Evolutionary conservation across 2,888 invertebrate species (phyloP).

Genomic region (Lymantria dispar): DNA sequence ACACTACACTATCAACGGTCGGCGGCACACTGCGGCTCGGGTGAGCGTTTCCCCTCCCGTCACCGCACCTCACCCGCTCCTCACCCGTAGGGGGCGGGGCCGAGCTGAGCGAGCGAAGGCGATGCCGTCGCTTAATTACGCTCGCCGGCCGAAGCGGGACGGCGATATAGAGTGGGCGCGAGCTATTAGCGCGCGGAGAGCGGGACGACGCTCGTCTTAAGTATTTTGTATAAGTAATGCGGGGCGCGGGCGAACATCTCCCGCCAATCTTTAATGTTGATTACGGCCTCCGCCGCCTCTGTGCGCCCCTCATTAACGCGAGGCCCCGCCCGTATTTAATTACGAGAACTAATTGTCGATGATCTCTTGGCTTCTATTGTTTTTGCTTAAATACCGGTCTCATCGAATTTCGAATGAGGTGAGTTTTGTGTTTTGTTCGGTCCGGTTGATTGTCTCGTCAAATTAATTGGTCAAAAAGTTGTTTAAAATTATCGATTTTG

Average conservation of each 20-base stretch:
- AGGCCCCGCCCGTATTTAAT: constrained; percentile 80
- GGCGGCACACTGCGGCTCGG: constrained; percentile 79
- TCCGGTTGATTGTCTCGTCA: constrained; percentile 45
- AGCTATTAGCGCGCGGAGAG: constrained; percentile 86
- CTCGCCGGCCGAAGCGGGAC: constrained; percentile 76
- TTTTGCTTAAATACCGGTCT: constrained; percentile 52
- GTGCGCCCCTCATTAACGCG: constrained; percentile 78
- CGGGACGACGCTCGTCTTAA: constrained; percentile 82
- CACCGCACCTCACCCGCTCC: constrained; percentile 48
- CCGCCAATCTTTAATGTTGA: constrained; percentile 83
- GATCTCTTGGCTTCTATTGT: constrained; percentile 45
- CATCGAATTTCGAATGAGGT: constrained; percentile 41
- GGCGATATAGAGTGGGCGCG: constrained; percentile 81
- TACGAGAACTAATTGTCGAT: constrained; percentile 70
- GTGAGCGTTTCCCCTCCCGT: constrained; percentile 51
- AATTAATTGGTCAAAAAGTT: constrained; percentile 46
- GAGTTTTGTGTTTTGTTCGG: constrained; percentile 30
- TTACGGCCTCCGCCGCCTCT: constrained; percentile 77
- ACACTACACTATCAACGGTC: constrained; percentile 73
- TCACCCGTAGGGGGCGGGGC: constrained; percentile 64
- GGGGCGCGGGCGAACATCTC: constrained; percentile 81
- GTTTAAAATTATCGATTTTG: neutral
- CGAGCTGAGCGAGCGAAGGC: constrained; percentile 69
- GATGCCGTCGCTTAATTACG: constrained; percentile 81
- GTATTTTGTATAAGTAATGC: constrained; percentile 84